Percentiles rank a stretch among this genome's conserved stretches.
Conservation (phyloP, 2,113 vertebrate species). For the Ctenodactylus gundi region DNA sequence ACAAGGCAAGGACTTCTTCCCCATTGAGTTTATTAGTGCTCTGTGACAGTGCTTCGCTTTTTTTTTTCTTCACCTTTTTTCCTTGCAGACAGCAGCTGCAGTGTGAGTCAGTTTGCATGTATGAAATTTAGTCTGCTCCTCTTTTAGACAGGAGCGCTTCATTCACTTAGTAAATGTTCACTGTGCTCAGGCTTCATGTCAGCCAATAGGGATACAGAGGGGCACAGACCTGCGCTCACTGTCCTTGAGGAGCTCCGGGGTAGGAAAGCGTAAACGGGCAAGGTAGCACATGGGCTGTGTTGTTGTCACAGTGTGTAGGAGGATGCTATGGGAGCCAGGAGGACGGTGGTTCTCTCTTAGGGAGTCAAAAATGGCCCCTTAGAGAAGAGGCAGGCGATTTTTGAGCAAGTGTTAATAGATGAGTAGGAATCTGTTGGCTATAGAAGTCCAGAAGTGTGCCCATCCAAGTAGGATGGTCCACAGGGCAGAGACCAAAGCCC, state of each 20-base stretch:
- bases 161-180: not conserved
- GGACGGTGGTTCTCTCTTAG: not conserved
- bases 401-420: not conserved
- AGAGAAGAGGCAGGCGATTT: not conserved
- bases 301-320: accelerated
- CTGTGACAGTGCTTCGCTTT: not conserved
- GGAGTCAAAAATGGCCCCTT: not conserved
- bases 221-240: not conserved
- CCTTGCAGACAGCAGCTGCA: slow-evolving; percentile 23
- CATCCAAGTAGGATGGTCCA: not conserved
- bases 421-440: not conserved
- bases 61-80: not conserved
- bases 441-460: not conserved
- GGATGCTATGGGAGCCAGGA: not conserved
- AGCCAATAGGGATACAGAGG: not conserved
- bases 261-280: not conserved
- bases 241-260: not conserved
- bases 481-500: not conserved
- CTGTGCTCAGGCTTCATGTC: not conserved
- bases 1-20: not conserved
- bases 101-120: not conserved
- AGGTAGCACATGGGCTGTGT: not conserved
- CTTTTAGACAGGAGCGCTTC: not conserved
- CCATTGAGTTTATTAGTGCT: slow-evolving; percentile 12
- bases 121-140: not conserved